Evolutionary conservation across 2,888 invertebrate genomes (phyloP).

Genomic region (Caenorhabditis afra): DNA sequence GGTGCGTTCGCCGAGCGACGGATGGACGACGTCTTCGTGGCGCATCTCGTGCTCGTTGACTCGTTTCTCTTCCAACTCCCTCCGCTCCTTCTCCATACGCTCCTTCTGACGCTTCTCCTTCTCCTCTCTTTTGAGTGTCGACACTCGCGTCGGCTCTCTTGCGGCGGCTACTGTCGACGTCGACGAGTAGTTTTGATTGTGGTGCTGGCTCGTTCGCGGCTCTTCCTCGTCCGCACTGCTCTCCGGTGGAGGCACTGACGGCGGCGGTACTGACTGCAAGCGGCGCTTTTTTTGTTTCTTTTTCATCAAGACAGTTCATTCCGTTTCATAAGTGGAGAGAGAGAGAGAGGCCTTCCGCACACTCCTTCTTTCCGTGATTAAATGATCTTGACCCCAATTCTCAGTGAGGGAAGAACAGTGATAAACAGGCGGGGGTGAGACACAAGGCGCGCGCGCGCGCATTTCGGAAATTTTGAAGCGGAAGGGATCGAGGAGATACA

Average conservation of each 20-base stretch:
- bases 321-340: neutral
- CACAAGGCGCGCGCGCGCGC: no score
- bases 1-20: constrained; percentile 58
- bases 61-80: constrained; percentile 50
- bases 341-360: constrained; percentile 1
- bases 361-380: constrained; percentile 41
- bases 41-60: constrained; percentile 49
- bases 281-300: neutral
- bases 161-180: constrained; percentile 47
- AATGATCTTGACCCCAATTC: constrained; percentile 66
- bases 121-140: constrained; percentile 60
- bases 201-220: constrained; percentile 25
- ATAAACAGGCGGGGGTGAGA: constrained; percentile 55
- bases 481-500: no score
- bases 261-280: constrained; percentile 60
- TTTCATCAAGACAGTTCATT: neutral
- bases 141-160: constrained; percentile 53
- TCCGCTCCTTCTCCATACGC: constrained; percentile 56
- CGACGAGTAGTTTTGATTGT: constrained; percentile 27
- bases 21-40: constrained; percentile 42
- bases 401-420: constrained; percentile 22
- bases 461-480: constrained; percentile 24
- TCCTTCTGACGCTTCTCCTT: constrained; percentile 49
- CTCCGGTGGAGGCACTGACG: constrained; percentile 60
- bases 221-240: constrained; percentile 54